A percentile compares a stretch with the other conserved stretches of the same genome.
Conservation (phyloP, 2,797 vertebrate species). For the Onychomys leucogaster region DNA sequence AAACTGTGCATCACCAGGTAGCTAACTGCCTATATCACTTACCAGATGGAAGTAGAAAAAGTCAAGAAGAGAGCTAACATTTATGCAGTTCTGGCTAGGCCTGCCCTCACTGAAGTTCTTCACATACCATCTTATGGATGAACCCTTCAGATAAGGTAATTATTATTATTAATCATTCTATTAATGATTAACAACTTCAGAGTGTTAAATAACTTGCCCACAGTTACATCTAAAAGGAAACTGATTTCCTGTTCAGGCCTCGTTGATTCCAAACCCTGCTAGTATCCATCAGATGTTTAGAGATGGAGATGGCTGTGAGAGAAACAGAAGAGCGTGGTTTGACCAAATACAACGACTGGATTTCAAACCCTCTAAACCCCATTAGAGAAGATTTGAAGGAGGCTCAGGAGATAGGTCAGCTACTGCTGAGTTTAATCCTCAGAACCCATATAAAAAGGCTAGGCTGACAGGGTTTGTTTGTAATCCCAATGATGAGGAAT, state of each 20-base stretch:
- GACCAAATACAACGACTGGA: not conserved
- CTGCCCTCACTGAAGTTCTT: not conserved
- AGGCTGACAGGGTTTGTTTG: not conserved
- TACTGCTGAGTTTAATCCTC: not conserved
- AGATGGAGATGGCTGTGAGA: not conserved
- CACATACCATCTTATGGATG: not conserved
- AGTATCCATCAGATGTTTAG: not conserved
- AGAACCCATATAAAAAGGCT: not conserved
- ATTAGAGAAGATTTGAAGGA: not conserved
- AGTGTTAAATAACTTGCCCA: not conserved
- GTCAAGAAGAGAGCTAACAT: not conserved
- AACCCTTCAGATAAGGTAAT: not conserved
- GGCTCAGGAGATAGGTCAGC: not conserved
- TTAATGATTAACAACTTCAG: not conserved
- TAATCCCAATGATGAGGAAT: not conserved
- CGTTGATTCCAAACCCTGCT: not conserved
- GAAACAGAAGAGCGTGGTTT: not conserved
- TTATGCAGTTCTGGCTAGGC: not conserved
- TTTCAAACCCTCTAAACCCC: not conserved
- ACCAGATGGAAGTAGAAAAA: not conserved
- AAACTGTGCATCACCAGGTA: not conserved
- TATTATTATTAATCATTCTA: not conserved
- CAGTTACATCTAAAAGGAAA: not conserved
- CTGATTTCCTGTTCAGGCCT: not conserved
- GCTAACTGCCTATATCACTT: not conserved